phyloP scores from a whole-genome alignment of 1,140 invertebrate genomes.

The Drosophila bipectinata region DNA sequence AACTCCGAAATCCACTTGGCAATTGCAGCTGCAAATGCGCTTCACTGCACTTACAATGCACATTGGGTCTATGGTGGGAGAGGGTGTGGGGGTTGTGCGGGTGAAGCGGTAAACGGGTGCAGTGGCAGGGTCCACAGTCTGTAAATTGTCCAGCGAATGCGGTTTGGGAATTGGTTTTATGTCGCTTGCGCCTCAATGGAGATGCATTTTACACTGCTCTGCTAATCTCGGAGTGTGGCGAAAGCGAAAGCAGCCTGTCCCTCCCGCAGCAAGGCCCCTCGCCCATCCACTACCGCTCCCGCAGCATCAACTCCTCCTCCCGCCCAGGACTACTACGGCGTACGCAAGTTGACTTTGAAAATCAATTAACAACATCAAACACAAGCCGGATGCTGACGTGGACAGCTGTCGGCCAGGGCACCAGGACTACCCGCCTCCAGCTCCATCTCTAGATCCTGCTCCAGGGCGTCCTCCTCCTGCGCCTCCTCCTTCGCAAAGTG shows the following conservation, averaged over 20 bases:
- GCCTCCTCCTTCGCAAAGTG: constrained; percentile 52
- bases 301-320: not conserved
- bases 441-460: not conserved
- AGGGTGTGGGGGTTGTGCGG: not conserved
- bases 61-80: constrained; percentile 36
- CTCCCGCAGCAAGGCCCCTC: not conserved
- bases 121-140: constrained; percentile 31
- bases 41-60: constrained; percentile 73
- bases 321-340: not conserved
- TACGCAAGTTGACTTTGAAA: constrained; percentile 77
- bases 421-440: constrained; percentile 6
- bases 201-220: constrained; percentile 76
- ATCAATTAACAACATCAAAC: constrained; percentile 84
- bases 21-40: constrained; percentile 78
- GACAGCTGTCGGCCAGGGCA: constrained; percentile 66
- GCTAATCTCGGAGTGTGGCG: constrained; percentile 73
- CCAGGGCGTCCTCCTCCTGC: constrained; percentile 9
- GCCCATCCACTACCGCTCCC: not conserved
- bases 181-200: constrained; percentile 78
- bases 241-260: constrained; percentile 42
- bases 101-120: not conserved
- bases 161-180: constrained; percentile 75
- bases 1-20: constrained; percentile 74
- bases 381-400: constrained; percentile 77
- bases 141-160: constrained; percentile 57